Evolutionary conservation across 1,140 invertebrate genomes (phyloP).

Genomic region (Reticulitermes speratus): DNA sequence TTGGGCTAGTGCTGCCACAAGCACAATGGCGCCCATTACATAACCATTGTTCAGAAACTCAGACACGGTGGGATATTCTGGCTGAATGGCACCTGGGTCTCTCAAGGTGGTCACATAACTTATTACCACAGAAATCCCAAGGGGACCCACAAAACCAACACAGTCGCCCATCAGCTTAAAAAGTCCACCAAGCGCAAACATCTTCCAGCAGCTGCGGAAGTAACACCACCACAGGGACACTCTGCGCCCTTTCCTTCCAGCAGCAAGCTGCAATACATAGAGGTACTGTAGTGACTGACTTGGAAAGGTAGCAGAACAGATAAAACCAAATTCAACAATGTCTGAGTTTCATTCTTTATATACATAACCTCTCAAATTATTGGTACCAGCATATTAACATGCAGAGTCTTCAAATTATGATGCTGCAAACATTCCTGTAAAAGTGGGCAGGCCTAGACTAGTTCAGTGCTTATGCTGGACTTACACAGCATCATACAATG

Average conservation of each 20-base stretch:
- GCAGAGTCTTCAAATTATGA: too few relatives aligned
- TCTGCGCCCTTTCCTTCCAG: slow-evolving; percentile 9
- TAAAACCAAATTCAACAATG: too few relatives aligned
- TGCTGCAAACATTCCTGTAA: too few relatives aligned
- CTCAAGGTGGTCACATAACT: slow-evolving; percentile 56
- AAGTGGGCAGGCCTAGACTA: too few relatives aligned
- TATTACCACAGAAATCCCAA: slow-evolving; percentile 73
- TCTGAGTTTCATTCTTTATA: too few relatives aligned
- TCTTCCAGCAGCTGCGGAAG: slow-evolving; percentile 66
- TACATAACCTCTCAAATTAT: too few relatives aligned
- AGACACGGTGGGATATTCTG: slow-evolving; percentile 48
- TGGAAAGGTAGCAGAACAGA: too few relatives aligned
- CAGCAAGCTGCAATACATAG: slow-evolving; percentile 23
- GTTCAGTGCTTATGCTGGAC: too few relatives aligned
- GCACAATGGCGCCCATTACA: slow-evolving; percentile 68
- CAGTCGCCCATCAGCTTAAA: slow-evolving; percentile 77
- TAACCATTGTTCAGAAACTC: slow-evolving; percentile 77
- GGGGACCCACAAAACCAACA: slow-evolving; percentile 70
- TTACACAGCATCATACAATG: too few relatives aligned
- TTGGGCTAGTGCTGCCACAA: slow-evolving; percentile 68
- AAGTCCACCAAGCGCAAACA: slow-evolving; percentile 69
- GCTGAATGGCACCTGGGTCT: slow-evolving; percentile 37
- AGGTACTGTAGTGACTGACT: too few relatives aligned
- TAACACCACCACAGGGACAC: slow-evolving; percentile 64
- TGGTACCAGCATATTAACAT: too few relatives aligned